Percentiles rank a stretch among this genome's conserved stretches.
phyloP scores from a whole-genome alignment of 2,113 vertebrate species.

The Taxidea taxus region DNA sequence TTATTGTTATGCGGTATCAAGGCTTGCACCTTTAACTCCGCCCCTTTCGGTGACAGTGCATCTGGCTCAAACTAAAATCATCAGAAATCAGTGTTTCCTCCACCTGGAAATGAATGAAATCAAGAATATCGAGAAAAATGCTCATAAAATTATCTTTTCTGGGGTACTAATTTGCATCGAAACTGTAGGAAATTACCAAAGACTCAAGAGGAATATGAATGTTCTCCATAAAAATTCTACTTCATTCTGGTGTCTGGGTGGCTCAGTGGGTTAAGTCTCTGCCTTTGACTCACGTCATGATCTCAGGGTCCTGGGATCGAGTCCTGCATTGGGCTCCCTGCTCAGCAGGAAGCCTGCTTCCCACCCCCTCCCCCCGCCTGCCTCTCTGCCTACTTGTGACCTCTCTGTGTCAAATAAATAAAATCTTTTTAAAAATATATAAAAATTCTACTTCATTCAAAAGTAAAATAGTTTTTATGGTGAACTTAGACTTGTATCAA shows the following conservation, averaged over 20 bases:
- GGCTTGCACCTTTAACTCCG: not conserved
- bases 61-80: not conserved
- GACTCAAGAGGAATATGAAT: not conserved
- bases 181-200: not conserved
- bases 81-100: not conserved
- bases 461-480: not conserved
- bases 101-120: not conserved
- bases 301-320: too few species aligned
- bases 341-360: too few species aligned
- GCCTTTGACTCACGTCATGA: too few species aligned
- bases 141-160: not conserved
- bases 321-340: too few species aligned
- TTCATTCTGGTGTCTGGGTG: not conserved
- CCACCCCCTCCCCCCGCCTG: too few species aligned
- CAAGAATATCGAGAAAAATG: not conserved
- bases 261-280: too few species aligned
- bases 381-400: too few species aligned
- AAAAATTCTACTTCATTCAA: not conserved
- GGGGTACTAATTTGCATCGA: not conserved
- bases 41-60: not conserved
- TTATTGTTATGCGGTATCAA: not conserved
- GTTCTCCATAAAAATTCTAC: not conserved
- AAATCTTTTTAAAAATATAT: too few species aligned
- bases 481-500: not conserved
- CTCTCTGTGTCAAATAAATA: too few species aligned